phyloP scores from a whole-genome alignment of 2,113 vertebrate genomes.

The Rhadina sibilatrix region DNA sequence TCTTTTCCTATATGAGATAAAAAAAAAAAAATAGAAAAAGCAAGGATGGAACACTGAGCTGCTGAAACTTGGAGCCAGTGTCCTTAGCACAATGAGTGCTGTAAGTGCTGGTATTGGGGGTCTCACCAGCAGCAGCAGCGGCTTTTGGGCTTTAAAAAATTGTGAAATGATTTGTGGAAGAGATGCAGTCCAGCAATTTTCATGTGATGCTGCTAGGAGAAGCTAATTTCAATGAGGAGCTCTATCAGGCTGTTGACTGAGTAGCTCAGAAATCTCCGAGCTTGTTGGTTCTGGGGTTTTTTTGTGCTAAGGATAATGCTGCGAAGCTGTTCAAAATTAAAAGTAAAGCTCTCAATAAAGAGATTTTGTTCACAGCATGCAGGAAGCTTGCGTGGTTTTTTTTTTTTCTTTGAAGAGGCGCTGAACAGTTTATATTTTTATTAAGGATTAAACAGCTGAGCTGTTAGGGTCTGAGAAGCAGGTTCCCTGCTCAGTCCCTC shows the following conservation, averaged over 20 bases:
- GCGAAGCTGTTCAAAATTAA: slow-evolving; percentile 69
- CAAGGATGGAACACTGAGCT: background rate
- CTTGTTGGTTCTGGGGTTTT: background rate
- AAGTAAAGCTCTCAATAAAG: slow-evolving; percentile 71
- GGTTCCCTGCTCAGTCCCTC: background rate
- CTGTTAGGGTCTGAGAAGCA: background rate
- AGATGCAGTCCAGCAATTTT: background rate
- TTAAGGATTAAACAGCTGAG: background rate
- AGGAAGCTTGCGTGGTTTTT: background rate
- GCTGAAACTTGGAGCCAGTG: background rate
- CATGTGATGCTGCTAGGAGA: background rate
- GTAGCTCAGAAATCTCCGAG: background rate
- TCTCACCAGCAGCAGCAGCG: background rate
- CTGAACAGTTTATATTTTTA: slow-evolving; percentile 15
- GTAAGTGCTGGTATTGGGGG: background rate
- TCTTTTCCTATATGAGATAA: background rate
- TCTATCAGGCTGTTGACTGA: slow-evolving; percentile 14
- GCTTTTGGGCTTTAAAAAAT: background rate
- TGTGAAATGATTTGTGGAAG: background rate
- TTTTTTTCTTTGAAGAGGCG: background rate
- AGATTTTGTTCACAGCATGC: slow-evolving; percentile 48
- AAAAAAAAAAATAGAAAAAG: background rate
- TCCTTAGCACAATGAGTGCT: background rate
- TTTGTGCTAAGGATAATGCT: slow-evolving; percentile 29
- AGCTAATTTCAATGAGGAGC: background rate